Evolutionary conservation across 2,797 vertebrate genomes (phyloP).

Genomic region (Decapterus maruadsi): DNA sequence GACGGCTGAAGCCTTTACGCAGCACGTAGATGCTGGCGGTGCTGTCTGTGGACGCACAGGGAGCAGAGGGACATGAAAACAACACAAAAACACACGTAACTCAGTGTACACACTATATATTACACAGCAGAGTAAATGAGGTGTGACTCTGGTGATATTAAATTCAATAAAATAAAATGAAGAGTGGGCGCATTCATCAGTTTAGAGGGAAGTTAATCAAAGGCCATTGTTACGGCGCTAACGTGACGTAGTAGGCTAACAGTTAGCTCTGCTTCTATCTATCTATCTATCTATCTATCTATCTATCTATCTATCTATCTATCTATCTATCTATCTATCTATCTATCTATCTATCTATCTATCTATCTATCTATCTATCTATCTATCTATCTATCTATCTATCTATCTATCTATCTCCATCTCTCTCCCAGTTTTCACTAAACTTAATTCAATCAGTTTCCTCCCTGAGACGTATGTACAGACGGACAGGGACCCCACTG

Average conservation of each 20-base stretch:
- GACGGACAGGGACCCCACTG: conserved; percentile 74
- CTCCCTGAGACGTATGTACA: conserved; percentile 72
- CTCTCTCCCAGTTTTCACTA: conserved; percentile 41
- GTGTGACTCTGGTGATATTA: conserved; percentile 63
- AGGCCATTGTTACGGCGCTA: conserved; percentile 20
- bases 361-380: not conserved
- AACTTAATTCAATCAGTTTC: conserved; percentile 74
- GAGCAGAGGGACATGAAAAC: too few species aligned
- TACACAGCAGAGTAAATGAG: conserved; percentile 36
- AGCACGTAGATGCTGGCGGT: conserved; percentile 92
- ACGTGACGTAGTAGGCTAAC: not conserved
- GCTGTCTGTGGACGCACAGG: conserved; percentile 86
- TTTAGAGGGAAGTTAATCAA: conserved; percentile 71
- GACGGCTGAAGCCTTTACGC: conserved; percentile 91
- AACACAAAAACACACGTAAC: too few species aligned
- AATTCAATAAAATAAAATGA: conserved; percentile 50
- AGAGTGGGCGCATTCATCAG: conserved; percentile 69
- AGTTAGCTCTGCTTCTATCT: not conserved
- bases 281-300: too few species aligned
- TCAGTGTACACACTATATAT: not conserved
- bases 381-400: not conserved
- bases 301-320: too few species aligned
- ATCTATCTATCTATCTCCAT: not conserved
- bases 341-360: not conserved
- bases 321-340: too few species aligned